Evolutionary conservation across 2,888 invertebrate species (phyloP), one percentile per base, ranked within the genome.

Genomic region (Cerastoderma edule): DNA sequence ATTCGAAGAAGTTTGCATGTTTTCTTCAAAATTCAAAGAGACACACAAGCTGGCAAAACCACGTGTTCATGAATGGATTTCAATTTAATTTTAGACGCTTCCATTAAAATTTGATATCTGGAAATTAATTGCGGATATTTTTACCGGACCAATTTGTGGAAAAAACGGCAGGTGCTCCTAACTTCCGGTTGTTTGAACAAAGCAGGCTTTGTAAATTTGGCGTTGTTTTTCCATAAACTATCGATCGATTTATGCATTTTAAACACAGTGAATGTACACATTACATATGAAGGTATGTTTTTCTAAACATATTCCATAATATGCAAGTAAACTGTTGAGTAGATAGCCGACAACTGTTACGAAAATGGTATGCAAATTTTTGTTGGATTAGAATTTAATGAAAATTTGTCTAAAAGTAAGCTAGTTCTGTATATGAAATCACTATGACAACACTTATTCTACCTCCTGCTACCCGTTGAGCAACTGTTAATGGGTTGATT

Each of bases 161-260:
- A 60, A n/a, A 39, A 22, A 53, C 28, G 57, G 67, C 81, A 81
- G 78, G 81, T 81, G 81, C 78, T 72, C 75, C 72, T 57, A 57
- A 78, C 72, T 78, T 81, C 81, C 81, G 78, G 81, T 67, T 67
- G 67, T 78, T 81, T 78, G 78, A 81, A 81, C 81, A 81, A 81
- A 81, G 81, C 81, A 70, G 67, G 73, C 74, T 77, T 81, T 81
- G 78, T 78, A 64, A 69, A 71, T 60, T 78, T 81, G 73, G 81
- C 81, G 81, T 81, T 81, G 78, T 81, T 81, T 80, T 81, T 75
- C 78, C 48, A 65, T 68, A 65, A 63, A 73, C 68, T 78, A 78
- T 78, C 67, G 73, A 72, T 75, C 72, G 70, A 78, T 81, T 72
- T 81, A 75, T 75, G 75, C 75, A 67, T 68, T 68, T 73, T 71